Percentiles rank a stretch among this genome's conserved stretches.
These are phyloP conservation scores for Gasterosteus nipponicus DNA, from an alignment of 2,113 vertebrate species.

Conservation along the genomic window DNA sequence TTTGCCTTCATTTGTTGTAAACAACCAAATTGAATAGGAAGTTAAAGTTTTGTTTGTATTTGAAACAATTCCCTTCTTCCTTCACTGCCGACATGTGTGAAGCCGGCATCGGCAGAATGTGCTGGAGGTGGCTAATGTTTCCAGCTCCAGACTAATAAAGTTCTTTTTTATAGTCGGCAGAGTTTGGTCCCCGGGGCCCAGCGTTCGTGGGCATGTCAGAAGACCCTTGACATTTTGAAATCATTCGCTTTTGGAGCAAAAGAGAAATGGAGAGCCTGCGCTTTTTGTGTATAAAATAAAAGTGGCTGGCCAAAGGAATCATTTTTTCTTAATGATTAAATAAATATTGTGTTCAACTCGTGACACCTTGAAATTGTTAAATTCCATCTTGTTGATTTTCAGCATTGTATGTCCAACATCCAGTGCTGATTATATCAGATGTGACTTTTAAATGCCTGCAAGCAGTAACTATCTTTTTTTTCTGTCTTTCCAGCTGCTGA, in stretches of 20 bases:
- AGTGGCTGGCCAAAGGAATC: not conserved
- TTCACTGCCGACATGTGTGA: slow-evolving; percentile 47
- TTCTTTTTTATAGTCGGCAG: slow-evolving; percentile 37
- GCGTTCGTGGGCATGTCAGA: slow-evolving; percentile 40
- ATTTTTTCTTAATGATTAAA: not conserved
- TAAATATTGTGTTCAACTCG: not conserved
- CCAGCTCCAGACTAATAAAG: slow-evolving; percentile 47
- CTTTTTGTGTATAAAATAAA: slow-evolving; percentile 9
- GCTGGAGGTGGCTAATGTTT: slow-evolving; percentile 60
- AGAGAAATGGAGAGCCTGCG: slow-evolving; percentile 10
- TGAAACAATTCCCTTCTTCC: slow-evolving; percentile 42
- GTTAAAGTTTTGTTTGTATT: slow-evolving; percentile 30
- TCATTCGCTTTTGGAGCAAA: slow-evolving; percentile 25
- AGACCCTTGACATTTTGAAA: slow-evolving; percentile 62
- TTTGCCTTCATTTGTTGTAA: slow-evolving; percentile 8
- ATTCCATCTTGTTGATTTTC: not conserved
- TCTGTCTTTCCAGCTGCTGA: slow-evolving; percentile 62
- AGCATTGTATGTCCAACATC: not conserved
- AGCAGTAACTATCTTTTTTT: slow-evolving; percentile 43
- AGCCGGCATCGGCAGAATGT: slow-evolving; percentile 58
- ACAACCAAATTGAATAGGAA: slow-evolving; percentile 2
- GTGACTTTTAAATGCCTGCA: not conserved
- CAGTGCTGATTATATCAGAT: not conserved
- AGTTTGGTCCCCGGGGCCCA: slow-evolving; percentile 38
- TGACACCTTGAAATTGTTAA: slow-evolving; percentile 5